Percentiles rank a stretch among this genome's conserved stretches.
Evolutionary conservation across 1,140 invertebrate genomes (phyloP).

Genomic region (Thrips palmi): DNA sequence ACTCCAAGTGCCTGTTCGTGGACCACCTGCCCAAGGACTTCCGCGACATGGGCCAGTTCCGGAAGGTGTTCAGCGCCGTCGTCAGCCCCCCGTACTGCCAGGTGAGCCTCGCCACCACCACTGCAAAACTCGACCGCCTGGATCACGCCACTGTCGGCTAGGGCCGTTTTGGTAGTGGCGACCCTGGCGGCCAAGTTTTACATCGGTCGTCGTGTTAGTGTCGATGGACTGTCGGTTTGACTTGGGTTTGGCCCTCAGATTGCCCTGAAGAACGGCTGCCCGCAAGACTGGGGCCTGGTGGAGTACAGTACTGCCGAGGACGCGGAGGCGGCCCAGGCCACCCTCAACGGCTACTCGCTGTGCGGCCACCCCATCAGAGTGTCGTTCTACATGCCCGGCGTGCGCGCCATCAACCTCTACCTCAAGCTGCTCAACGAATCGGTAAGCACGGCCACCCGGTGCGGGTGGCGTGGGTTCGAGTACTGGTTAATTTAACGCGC

Average conservation of each 20-base stretch:
- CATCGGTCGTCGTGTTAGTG: neutral
- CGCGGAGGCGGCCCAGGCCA: conserved; percentile 28
- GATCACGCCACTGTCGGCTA: neutral
- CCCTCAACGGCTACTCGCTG: conserved; percentile 24
- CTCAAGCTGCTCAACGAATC: conserved; percentile 29
- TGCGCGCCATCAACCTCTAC: conserved; percentile 33
- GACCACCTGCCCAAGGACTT: conserved; percentile 32
- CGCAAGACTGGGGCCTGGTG: conserved; percentile 35
- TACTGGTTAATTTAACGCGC: neutral
- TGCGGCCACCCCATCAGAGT: conserved; percentile 27
- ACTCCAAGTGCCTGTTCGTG: conserved; percentile 33
- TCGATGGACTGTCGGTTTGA: conserved; percentile 6
- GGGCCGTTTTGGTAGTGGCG: neutral
- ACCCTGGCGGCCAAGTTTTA: neutral
- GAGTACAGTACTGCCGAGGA: conserved; percentile 30
- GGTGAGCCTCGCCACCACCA: conserved; percentile 19
- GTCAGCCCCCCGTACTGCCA: conserved; percentile 38
- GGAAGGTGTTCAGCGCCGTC: conserved; percentile 30
- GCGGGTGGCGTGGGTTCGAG: neutral
- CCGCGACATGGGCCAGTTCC: conserved; percentile 31
- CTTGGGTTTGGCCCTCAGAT: conserved; percentile 30
- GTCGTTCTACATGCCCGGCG: conserved; percentile 36
- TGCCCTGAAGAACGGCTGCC: conserved; percentile 32
- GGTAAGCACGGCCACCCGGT: conserved; percentile 17
- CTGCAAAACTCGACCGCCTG: neutral